Evolutionary conservation across 2,797 vertebrate genomes (phyloP).

Genomic region (Poeciliopsis gracilis): DNA sequence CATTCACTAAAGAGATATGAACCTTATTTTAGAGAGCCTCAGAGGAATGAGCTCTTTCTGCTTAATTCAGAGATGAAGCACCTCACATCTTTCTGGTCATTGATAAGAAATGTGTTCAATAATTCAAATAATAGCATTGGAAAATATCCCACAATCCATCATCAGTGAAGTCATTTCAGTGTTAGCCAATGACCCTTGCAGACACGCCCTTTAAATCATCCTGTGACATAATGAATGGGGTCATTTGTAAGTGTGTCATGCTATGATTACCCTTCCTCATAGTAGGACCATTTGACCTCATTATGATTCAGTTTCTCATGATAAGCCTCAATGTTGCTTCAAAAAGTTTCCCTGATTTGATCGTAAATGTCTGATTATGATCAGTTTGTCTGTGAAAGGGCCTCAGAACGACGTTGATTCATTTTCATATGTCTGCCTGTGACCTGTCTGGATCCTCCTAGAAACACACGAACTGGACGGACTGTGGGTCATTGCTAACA

Average conservation of each 20-base stretch:
- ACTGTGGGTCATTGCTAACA: not conserved
- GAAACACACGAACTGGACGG: too few species aligned
- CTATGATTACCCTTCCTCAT: constrained; percentile 59
- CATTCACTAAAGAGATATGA: not conserved
- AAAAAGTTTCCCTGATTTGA: not conserved
- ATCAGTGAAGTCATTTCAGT: constrained; percentile 50
- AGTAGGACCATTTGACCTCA: constrained; percentile 57
- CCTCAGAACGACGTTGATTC: not conserved
- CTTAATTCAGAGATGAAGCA: constrained; percentile 39
- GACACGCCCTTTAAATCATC: constrained; percentile 58
- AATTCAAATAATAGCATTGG: constrained; percentile 65
- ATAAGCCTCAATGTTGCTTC: not conserved
- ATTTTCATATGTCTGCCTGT: not conserved
- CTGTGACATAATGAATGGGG: constrained; percentile 65
- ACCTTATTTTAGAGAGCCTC: constrained; percentile 34
- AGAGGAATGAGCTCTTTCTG: constrained; percentile 49
- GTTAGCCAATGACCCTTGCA: constrained; percentile 58
- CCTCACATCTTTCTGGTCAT: constrained; percentile 44
- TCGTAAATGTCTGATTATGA: not conserved
- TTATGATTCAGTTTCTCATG: constrained; percentile 29
- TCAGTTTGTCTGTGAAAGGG: not conserved
- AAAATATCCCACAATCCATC: constrained; percentile 50
- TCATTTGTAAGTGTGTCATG: constrained; percentile 67
- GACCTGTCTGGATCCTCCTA: not conserved
- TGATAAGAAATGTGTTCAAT: constrained; percentile 66